Evolutionary conservation across 2,888 invertebrate species (phyloP), one percentile per base, ranked within the genome.

Genomic region (Thelaira solivaga): DNA sequence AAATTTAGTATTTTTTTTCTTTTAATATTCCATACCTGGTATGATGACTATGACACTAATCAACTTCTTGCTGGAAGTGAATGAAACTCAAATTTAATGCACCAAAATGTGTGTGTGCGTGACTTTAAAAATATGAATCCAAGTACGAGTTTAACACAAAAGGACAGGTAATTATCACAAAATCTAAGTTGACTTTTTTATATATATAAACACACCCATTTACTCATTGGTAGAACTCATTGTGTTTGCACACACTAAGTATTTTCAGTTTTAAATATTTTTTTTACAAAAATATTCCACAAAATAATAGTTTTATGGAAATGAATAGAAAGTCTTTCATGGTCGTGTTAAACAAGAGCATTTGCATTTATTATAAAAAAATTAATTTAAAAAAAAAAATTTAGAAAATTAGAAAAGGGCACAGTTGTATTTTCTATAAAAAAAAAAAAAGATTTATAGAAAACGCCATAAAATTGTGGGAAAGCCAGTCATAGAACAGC

Each of bases 351-450:
- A 22, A 18, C 18, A 36, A 16, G 18, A 22, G 68, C 39, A 73
- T 77, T 77, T 68, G 53, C 72, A 71, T 77, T 73, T 39, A 64
- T 64, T 72, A 51, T 20, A 59, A 64, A 53, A 49, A 45, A 73
- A 41, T 55, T 53, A 6, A 53, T 41, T 45, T 24, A 61, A 6
- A 51, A 7, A 43, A 31, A 24, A 62, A 64, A 77, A 2, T 29
- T 45, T 67, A 16, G 61, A 67, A 64, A 72, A 73, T 13, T 29
- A 22, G n/a, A 68, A 57, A 73, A 64, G 59, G 64, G 68, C 77
- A 68, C 62, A 77, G 34, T 26, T 62, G 55, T 64, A 24, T 16
- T 69, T 55, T 41, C 13, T 4, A 13, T 39, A 64, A n/a, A 53
- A 29, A 7, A 36, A n/a, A n/a, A n/a, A n/a, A n/a, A n/a, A n/a